Evolutionary conservation across 1,140 invertebrate species (phyloP), one percentile per base, ranked within the genome.

Genomic region (Phthorimaea operculella): DNA sequence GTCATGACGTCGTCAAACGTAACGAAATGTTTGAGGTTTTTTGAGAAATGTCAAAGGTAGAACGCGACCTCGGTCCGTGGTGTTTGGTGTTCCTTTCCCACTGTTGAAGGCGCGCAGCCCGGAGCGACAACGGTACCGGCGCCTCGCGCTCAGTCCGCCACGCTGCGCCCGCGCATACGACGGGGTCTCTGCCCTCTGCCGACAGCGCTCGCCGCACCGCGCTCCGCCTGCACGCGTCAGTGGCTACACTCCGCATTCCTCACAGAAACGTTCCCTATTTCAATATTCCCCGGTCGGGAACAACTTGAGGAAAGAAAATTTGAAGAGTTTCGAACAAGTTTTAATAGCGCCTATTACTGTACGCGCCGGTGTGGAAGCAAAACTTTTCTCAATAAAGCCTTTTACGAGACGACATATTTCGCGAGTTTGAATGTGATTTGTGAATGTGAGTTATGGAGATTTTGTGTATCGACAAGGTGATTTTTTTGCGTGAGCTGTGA

Each of bases 131-230:
- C 80, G 80, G 80, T 84, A 84, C 72, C 73, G 62, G 63, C 58
- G 63, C 59, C 58, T 73, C 66, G 56, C 45, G 14, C 15, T 57
- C 69, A 60, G 66, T 68, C 73, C 36, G 36, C 36, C 36, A 39
- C 36, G 10, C n/a, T n/a, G 36, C 4, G 15, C 6, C 45, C 33
- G 28, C 18, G 63, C 65, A 57, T 64, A 58, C 59, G 54, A 56
- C 45, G 68, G 74, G 77, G 80, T 84, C 74, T 67, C 66, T 82
- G 81, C 76, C 76, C 79, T 68, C 74, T 52, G 63, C 52, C 60
- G 61, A 33, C 21, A 28, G 21, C 21, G 21, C 21, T n/a, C n/a
- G 63, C 52, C 60, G 61, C n/a, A n/a, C n/a, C 16, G 48, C 33
- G 9, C 36, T 36, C 48, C 57, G 51, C 51, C 59, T 60, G 62